A percentile compares a stretch with the other conserved stretches of the same genome.
These are phyloP conservation scores for Stratiolaelaps scimitus DNA, from an alignment of 1,140 invertebrate species.

Conservation along the genomic window DNA sequence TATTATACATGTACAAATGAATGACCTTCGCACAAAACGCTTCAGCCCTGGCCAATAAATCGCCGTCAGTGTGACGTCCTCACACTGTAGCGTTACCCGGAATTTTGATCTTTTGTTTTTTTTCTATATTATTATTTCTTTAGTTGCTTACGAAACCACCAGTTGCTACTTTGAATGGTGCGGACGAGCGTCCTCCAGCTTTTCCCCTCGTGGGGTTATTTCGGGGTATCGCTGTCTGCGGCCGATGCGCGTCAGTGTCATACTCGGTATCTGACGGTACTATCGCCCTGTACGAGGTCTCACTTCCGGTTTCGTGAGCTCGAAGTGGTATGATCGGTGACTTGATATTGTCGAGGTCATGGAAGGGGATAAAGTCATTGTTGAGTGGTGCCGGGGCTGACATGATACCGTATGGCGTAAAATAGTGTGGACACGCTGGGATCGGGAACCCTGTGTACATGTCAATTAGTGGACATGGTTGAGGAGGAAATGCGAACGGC, in stretches of 20 bases:
- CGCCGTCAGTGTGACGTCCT: too few species aligned
- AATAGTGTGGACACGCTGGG: background rate
- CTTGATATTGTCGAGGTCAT: constrained; percentile 10
- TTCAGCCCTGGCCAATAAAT: too few species aligned
- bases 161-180: background rate
- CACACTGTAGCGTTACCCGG: too few species aligned
- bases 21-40: too few species aligned
- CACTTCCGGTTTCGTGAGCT: constrained; percentile 20
- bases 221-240: constrained; percentile 1
- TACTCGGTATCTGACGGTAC: constrained; percentile 18
- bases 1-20: too few species aligned
- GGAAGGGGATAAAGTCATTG: constrained; percentile 21
- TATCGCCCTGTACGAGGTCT: background rate
- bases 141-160: constrained; percentile 19
- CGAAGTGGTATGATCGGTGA: background rate
- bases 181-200: background rate
- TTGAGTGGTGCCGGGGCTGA: background rate
- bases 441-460: constrained; percentile 2
- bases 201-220: background rate
- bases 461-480: too few species aligned
- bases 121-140: background rate
- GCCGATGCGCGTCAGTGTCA: constrained; percentile 13
- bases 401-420: constrained; percentile 5
- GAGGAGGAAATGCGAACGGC: too few species aligned
- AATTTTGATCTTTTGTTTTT: too few species aligned